Conservation (phyloP, 1,140 invertebrate species). For the Dinoponera quadriceps region DNA sequence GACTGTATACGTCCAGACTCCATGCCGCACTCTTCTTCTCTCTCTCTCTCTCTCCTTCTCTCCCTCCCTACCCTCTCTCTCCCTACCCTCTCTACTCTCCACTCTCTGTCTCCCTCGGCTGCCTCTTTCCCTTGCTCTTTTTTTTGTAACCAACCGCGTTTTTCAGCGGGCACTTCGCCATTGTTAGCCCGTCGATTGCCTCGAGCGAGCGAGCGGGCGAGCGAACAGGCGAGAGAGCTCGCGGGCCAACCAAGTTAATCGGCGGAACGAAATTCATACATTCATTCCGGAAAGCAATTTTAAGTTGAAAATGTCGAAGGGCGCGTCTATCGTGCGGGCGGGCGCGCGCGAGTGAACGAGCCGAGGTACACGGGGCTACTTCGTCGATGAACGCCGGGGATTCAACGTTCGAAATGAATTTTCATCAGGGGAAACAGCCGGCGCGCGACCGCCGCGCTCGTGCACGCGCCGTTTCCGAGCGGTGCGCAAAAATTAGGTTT, state of each 20-base stretch:
- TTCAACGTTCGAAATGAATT: conserved; percentile 42
- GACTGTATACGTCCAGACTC: not conserved
- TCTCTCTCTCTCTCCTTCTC: conserved; percentile 18
- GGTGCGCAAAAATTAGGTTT: conserved; percentile 42
- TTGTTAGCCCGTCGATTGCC: conserved; percentile 43
- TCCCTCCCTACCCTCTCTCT: not conserved
- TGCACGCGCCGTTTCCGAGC: conserved; percentile 23
- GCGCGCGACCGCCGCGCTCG: not conserved
- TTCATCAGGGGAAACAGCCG: conserved; percentile 43
- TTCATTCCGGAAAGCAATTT: conserved; percentile 55
- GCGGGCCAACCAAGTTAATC: conserved; percentile 48
- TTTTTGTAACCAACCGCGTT: conserved; percentile 3
- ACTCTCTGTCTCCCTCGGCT: not conserved
- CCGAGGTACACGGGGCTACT: conserved; percentile 26
- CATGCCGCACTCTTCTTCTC: not conserved
- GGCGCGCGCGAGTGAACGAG: conserved; percentile 6
- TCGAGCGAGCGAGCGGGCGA: conserved; percentile 36
- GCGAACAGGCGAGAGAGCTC: conserved; percentile 22
- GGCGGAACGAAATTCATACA: conserved; percentile 58
- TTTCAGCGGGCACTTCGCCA: conserved; percentile 26
- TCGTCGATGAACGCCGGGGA: conserved; percentile 35
- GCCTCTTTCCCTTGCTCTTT: not conserved
- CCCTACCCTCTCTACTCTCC: not conserved
- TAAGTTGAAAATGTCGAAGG: conserved; percentile 54
- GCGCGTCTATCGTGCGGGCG: conserved; percentile 13